These are phyloP conservation scores for Bubo scandiacus DNA, from an alignment of 2,113 vertebrate species.

Conservation along the genomic window DNA sequence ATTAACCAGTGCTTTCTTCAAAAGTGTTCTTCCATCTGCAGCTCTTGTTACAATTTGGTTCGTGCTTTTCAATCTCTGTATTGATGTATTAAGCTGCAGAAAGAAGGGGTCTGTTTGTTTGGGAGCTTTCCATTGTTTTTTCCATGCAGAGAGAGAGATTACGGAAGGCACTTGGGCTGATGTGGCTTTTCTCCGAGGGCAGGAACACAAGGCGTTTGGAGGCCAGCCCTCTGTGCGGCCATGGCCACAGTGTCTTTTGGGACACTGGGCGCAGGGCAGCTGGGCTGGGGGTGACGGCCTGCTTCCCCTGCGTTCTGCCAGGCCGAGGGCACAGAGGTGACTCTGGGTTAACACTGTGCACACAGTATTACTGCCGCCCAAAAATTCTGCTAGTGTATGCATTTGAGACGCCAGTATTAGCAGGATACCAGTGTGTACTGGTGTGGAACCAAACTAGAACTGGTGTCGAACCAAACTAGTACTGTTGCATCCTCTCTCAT, in stretches of 20 bases:
- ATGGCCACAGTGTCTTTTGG: neutral
- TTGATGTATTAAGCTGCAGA: neutral
- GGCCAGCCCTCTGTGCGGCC: neutral
- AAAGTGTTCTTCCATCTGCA: neutral
- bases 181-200: neutral
- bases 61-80: neutral
- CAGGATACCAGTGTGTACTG: accelerated
- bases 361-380: neutral
- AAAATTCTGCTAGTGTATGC: neutral
- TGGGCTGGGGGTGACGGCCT: too few relatives aligned
- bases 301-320: too few relatives aligned
- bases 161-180: neutral
- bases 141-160: neutral
- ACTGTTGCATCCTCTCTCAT: neutral
- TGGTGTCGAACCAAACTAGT: neutral
- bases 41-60: neutral
- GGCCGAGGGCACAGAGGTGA: neutral
- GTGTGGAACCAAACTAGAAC: neutral
- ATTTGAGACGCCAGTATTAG: neutral
- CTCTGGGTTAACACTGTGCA: too few relatives aligned
- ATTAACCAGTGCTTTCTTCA: neutral
- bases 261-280: too few relatives aligned
- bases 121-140: neutral
- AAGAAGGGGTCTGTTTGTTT: neutral
- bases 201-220: neutral